Conservation (phyloP, 2,113 vertebrate genomes). For the Pomatostomus ruficeps region DNA sequence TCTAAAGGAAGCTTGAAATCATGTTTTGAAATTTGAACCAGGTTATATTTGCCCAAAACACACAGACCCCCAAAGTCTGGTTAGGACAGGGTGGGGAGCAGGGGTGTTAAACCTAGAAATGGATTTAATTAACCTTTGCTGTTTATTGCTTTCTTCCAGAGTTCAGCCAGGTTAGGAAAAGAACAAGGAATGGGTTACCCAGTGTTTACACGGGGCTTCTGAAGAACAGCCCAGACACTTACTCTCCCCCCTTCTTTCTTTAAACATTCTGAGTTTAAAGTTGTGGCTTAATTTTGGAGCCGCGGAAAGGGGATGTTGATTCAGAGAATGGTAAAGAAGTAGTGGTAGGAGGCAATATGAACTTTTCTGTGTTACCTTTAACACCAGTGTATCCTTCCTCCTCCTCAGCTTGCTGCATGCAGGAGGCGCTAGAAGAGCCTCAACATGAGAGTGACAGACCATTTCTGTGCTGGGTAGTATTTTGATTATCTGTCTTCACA, state of each 20-base stretch:
- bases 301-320: slow-evolving; percentile 43
- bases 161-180: slow-evolving; percentile 63
- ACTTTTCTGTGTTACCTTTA: not conserved
- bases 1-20: slow-evolving; percentile 29
- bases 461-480: not conserved
- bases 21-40: slow-evolving; percentile 53
- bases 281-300: slow-evolving; percentile 47
- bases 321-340: slow-evolving; percentile 40
- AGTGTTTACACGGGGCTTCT: slow-evolving; percentile 34
- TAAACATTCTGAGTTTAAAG: slow-evolving; percentile 39
- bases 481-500: not conserved
- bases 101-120: slow-evolving; percentile 66
- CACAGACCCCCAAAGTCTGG: slow-evolving; percentile 33
- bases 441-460: not conserved
- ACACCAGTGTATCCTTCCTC: not conserved
- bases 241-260: slow-evolving; percentile 7
- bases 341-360: not conserved
- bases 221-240: slow-evolving; percentile 44
- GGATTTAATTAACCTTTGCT: slow-evolving; percentile 64
- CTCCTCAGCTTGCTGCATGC: not conserved
- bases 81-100: slow-evolving; percentile 33
- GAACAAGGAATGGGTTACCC: slow-evolving; percentile 57
- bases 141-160: slow-evolving; percentile 61
- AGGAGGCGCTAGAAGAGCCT: not conserved
- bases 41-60: slow-evolving; percentile 46